A percentile compares a stretch with the other conserved stretches of the same genome.
These are phyloP conservation scores for Sarcophaga peregrina DNA, from an alignment of 1,140 invertebrate species.

Conservation along the genomic window DNA sequence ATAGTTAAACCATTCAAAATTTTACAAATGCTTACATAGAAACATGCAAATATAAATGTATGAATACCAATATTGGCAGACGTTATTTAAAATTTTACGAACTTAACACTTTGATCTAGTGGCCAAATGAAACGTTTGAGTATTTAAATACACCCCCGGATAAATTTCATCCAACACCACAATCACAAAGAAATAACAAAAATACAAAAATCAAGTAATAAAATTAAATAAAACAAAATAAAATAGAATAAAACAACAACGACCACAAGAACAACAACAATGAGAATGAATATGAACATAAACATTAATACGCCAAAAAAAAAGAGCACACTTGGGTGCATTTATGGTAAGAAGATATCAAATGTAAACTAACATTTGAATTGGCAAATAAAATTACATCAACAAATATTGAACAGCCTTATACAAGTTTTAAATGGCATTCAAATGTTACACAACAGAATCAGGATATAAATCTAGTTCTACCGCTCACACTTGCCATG, in stretches of 20 bases:
- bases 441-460: neutral
- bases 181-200: neutral
- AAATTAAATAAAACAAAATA: slow-evolving; percentile 30
- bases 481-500: neutral
- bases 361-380: slow-evolving; percentile 29
- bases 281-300: neutral
- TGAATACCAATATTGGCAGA: neutral
- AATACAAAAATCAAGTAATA: neutral
- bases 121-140: neutral
- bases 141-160: slow-evolving; percentile 30
- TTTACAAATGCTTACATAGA: neutral
- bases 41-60: neutral
- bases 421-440: neutral
- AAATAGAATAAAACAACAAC: neutral
- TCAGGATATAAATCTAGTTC: neutral
- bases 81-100: neutral
- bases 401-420: neutral
- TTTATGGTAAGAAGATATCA: slow-evolving; percentile 29
- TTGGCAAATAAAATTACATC: slow-evolving; percentile 47
- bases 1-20: neutral
- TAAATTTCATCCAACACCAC: neutral
- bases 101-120: neutral
- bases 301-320: slow-evolving; percentile 23
- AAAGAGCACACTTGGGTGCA: slow-evolving; percentile 36
- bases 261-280: neutral